Evolutionary conservation across 2,113 vertebrate genomes (phyloP), one percentile per base, ranked within the genome.

Genomic region (Setophaga kirtlandii): DNA sequence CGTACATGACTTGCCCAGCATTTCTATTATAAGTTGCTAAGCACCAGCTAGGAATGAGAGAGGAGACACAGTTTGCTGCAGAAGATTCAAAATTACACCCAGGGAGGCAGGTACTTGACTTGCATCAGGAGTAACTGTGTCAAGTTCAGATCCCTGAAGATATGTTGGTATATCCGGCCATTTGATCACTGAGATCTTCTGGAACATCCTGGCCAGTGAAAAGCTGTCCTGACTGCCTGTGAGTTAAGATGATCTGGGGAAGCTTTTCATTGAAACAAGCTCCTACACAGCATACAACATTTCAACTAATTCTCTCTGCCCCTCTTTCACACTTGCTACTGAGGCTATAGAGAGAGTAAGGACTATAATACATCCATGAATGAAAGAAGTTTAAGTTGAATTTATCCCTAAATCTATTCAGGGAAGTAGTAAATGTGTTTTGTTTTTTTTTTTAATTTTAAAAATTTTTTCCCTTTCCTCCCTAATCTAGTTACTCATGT

Each of bases 391-490:
- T 82, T 44, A 53, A 44, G 15, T 73, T 53, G 55, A 52, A 50
- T 39, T 63, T 84, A 52, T 60, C 13, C 24, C 79, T 37, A 50
- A 24, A 74, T 10, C 6, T 67, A 13, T 67, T 80, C 1, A 2
- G 23, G 5, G 5, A 83, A 65, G 11, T 55, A 27, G 15, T 39
- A 62, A n/a, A 18, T 63, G 25, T 64, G 14, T 25, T 24, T 24
- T 7, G 2, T 39, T 12, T 5, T 46, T 58, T 12, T 5, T 46
- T 30, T 74, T 30, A 37, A 4, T 25, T 68, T 70, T 65, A n/a
- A 0, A 0, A 5, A 5, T 35, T 52, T 52, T 39, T 39, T 3
- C 19, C 3, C 2, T 23, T 47, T 6, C 5, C 6, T 56, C 20
- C 8, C 9, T 5, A 31, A 0, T n/a, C 17, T 70, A 30, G 13